Evolutionary conservation across 2,888 invertebrate genomes (phyloP), one percentile per base, ranked within the genome.

Genomic region (Sminthurides aquaticus): DNA sequence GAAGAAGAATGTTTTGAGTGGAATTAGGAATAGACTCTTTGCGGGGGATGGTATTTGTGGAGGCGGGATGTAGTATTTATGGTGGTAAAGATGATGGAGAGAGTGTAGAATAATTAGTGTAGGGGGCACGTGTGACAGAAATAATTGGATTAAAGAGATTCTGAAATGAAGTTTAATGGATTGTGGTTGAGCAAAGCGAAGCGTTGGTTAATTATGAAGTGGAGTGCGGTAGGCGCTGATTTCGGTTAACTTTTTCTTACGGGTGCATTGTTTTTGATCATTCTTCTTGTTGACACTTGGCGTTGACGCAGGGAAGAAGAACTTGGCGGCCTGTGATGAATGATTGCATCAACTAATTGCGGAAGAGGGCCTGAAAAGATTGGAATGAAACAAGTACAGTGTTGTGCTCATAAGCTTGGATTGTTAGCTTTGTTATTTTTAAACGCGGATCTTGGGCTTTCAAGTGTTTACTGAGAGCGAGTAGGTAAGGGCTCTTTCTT

Each of bases 111-210:
- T 60, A 65, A 65, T 65, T 65, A 65, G 60, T 60, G 26, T 28
- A 56, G 48, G 25, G 34, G 60, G 60, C 65, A 65, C 65, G 65
- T 65, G 65, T 60, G 65, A 65, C 60, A 65, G 27, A 48, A 57
- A 60, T 65, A 65, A 65, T 64, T 64, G 58, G 64, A 64, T 64
- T 64, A 64, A 5, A 62, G 57, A 24, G 49, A 57, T n/a, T n/a
- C n/a, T 28, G 62, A 62, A 57, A 62, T 62, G 62, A 62, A 48
- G 57, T 57, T 57, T 62, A 62, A 62, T 57, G 57, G 57, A 62
- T 49, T 57, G 49, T 28, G 18, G 49, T 49, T 20, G 27, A 62
- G 49, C 20, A 1, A 20, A 48, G n/a, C n/a, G n/a, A n/a, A n/a
- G n/a, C n/a, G n/a, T n/a, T n/a, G n/a, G n/a, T n/a, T n/a, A n/a